phyloP scores from a whole-genome alignment of 2,113 vertebrate genomes.

The Anguilla rostrata region DNA sequence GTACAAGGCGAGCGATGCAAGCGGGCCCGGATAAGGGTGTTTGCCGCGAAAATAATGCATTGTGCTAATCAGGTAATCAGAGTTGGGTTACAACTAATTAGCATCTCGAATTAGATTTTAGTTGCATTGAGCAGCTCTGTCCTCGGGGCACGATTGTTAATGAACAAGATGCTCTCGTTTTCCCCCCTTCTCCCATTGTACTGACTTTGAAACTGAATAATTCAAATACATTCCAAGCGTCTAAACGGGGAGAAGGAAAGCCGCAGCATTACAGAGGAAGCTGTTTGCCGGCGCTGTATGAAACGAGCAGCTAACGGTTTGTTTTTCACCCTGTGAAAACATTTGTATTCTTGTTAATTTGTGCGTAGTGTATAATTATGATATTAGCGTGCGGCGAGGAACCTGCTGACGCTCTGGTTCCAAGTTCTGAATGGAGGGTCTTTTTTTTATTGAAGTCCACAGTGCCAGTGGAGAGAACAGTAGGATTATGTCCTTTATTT shows the following conservation, averaged over 20 bases:
- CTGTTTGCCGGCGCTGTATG: conserved; percentile 24
- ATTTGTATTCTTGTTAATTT: background rate
- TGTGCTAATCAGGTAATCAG: conserved; percentile 43
- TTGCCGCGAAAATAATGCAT: conserved; percentile 33
- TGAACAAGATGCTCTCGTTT: conserved; percentile 38
- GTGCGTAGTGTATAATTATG: background rate
- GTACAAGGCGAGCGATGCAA: background rate
- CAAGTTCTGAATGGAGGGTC: background rate
- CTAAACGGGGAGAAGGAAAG: conserved; percentile 3
- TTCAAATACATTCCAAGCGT: conserved; percentile 26
- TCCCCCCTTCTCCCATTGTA: conserved; percentile 27
- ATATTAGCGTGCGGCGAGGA: conserved; percentile 1
- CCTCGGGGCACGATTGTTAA: conserved; percentile 38
- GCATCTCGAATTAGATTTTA: conserved; percentile 45
- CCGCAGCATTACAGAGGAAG: conserved; percentile 21
- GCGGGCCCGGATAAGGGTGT: background rate
- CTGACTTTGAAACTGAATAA: conserved; percentile 53
- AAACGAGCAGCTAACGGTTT: background rate
- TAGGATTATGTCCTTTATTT: background rate
- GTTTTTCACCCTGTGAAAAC: background rate
- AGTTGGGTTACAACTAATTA: conserved; percentile 57
- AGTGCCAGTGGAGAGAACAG: background rate
- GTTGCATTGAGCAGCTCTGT: conserved; percentile 37
- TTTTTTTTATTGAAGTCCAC: background rate
- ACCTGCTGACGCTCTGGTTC: background rate